Conservation (phyloP, 2,888 invertebrate species). For the Homarus gammarus region DNA sequence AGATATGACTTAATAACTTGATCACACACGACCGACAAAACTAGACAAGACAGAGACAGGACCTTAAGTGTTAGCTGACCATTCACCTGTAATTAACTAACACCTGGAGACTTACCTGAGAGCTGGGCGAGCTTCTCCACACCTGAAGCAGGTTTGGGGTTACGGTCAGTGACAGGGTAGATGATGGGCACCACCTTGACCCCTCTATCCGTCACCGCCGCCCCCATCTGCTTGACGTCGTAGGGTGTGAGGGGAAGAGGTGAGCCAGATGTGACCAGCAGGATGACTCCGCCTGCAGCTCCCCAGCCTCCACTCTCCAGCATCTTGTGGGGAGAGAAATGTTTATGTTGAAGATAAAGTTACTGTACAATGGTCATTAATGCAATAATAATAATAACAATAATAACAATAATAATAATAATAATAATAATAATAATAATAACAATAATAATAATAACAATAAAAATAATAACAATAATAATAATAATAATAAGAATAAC, state of each 20-base stretch:
- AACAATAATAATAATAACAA: too few relatives aligned
- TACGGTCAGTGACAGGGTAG: constrained; percentile 70
- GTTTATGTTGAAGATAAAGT: background rate
- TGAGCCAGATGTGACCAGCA: constrained; percentile 66
- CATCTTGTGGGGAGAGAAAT: constrained; percentile 48
- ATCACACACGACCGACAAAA: too few relatives aligned
- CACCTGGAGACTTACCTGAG: constrained; percentile 49
- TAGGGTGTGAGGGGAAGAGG: constrained; percentile 52
- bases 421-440: too few relatives aligned
- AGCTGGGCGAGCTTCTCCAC: constrained; percentile 69
- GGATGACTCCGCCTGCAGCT: constrained; percentile 67
- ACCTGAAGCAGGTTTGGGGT: constrained; percentile 55
- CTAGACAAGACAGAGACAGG: too few relatives aligned
- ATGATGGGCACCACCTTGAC: constrained; percentile 69
- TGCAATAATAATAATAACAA: too few relatives aligned
- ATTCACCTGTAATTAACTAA: too few relatives aligned
- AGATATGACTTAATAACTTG: too few relatives aligned
- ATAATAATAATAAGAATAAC: too few relatives aligned
- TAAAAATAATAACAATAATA: too few relatives aligned
- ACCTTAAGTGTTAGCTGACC: too few relatives aligned
- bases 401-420: too few relatives aligned
- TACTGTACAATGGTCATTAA: too few relatives aligned
- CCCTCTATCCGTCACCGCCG: constrained; percentile 46
- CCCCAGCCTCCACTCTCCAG: constrained; percentile 42
- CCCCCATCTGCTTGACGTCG: constrained; percentile 53